Conservation (phyloP, 2,113 vertebrate genomes). For the Ceyx cyanopectus region DNA sequence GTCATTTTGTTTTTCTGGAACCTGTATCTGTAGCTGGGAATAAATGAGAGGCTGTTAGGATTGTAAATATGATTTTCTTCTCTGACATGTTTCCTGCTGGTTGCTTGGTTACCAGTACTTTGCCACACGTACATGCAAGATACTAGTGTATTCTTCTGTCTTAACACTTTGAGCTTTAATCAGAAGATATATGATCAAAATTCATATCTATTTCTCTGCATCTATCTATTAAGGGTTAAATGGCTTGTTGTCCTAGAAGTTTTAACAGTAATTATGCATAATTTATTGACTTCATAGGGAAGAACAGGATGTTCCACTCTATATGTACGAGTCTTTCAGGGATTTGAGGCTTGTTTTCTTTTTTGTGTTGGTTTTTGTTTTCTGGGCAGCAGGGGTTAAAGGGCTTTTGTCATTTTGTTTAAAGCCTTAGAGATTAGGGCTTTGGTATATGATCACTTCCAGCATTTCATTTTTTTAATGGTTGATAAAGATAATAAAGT, state of each 20-base stretch:
- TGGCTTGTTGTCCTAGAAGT: neutral
- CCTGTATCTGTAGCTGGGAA: constrained; percentile 8
- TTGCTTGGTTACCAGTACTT: constrained; percentile 71
- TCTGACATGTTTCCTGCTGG: constrained; percentile 56
- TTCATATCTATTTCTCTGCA: constrained; percentile 15
- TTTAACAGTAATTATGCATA: neutral
- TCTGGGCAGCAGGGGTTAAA: too few relatives aligned
- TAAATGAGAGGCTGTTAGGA: constrained; percentile 33
- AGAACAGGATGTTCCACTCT: neutral
- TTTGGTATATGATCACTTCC: neutral
- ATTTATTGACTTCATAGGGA: neutral
- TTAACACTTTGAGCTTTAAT: constrained; percentile 35
- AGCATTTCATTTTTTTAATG: neutral
- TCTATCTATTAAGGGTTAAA: constrained; percentile 17
- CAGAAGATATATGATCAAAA: neutral
- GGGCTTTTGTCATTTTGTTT: too few relatives aligned
- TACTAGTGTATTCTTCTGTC: constrained; percentile 40
- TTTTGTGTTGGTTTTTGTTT: too few relatives aligned
- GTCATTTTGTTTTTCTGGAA: too few relatives aligned
- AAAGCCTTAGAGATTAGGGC: neutral
- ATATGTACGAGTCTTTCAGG: neutral
- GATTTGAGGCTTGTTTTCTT: neutral
- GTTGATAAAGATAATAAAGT: neutral
- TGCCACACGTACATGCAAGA: neutral
- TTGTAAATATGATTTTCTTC: constrained; percentile 55